Conservation (phyloP, 1,140 invertebrate genomes). For the Zaprionus gabonicus region DNA sequence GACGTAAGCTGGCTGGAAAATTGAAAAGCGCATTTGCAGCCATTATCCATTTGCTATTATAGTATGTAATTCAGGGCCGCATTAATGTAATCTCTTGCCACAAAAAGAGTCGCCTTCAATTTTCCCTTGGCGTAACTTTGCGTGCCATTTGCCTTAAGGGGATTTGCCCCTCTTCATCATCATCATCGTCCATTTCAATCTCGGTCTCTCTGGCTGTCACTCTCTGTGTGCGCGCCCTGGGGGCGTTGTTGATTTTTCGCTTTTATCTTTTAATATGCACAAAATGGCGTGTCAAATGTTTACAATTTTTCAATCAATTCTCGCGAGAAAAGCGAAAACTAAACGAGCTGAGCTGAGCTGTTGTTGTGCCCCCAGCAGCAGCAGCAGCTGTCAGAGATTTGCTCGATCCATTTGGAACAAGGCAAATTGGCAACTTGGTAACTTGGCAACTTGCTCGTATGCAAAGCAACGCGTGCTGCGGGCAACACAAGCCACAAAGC, state of each 20-base stretch:
- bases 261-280: slow-evolving; percentile 78
- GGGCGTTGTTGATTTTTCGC: slow-evolving; percentile 70
- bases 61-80: slow-evolving; percentile 49
- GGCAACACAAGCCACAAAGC: not conserved
- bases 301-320: slow-evolving; percentile 78
- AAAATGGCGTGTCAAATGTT: slow-evolving; percentile 78
- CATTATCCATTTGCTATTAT: slow-evolving; percentile 74
- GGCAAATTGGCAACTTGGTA: slow-evolving; percentile 4
- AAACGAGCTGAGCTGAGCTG: slow-evolving; percentile 12
- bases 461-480: slow-evolving; percentile 14
- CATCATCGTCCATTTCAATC: slow-evolving; percentile 16
- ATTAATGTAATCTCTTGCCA: slow-evolving; percentile 75
- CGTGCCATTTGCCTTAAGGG: slow-evolving; percentile 57
- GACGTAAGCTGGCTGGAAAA: slow-evolving; percentile 33
- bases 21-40: slow-evolving; percentile 68
- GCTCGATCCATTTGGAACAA: not conserved
- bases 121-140: slow-evolving; percentile 27
- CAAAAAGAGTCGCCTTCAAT: slow-evolving; percentile 39
- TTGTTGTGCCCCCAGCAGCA: slow-evolving; percentile 20
- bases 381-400: slow-evolving; percentile 27
- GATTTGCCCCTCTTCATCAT: slow-evolving; percentile 1
- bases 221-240: slow-evolving; percentile 25
- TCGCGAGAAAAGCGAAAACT: slow-evolving; percentile 31
- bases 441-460: slow-evolving; percentile 11
- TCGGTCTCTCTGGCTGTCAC: slow-evolving; percentile 19